These are phyloP conservation scores for Thalassoma bifasciatum DNA, from an alignment of 2,113 vertebrate species.

Conservation along the genomic window DNA sequence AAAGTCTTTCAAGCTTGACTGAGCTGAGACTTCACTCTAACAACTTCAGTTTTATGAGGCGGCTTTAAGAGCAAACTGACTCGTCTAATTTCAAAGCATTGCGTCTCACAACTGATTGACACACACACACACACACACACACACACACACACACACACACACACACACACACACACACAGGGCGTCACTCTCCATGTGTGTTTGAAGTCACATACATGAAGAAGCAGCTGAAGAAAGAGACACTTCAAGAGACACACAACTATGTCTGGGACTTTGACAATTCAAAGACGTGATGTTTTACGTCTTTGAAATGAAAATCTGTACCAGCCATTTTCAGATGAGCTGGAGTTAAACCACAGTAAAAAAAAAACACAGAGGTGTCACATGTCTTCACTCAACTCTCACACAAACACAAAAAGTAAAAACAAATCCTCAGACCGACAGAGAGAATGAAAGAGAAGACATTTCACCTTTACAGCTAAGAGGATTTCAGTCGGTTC, in stretches of 20 bases:
- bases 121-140: neutral
- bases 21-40: neutral
- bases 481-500: neutral
- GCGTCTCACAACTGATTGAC: neutral
- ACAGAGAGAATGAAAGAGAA: neutral
- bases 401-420: neutral
- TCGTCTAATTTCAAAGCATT: conserved; percentile 10
- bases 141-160: too few relatives aligned
- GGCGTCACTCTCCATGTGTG: neutral
- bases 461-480: neutral
- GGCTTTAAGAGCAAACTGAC: neutral
- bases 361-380: neutral
- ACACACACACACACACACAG: too few relatives aligned
- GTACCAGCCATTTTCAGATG: conserved; percentile 6
- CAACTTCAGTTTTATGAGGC: neutral
- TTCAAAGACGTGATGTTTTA: conserved; percentile 7
- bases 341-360: neutral
- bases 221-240: conserved; percentile 5
- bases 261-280: conserved; percentile 5
- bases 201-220: conserved; percentile 11
- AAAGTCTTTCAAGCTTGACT: neutral
- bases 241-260: neutral
- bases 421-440: neutral
- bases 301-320: conserved; percentile 22
- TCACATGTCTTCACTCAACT: neutral